Base-by-base conservation (phyloP, 92 coral and sea anemone species). In the Phenganax stokvisi region DNA sequence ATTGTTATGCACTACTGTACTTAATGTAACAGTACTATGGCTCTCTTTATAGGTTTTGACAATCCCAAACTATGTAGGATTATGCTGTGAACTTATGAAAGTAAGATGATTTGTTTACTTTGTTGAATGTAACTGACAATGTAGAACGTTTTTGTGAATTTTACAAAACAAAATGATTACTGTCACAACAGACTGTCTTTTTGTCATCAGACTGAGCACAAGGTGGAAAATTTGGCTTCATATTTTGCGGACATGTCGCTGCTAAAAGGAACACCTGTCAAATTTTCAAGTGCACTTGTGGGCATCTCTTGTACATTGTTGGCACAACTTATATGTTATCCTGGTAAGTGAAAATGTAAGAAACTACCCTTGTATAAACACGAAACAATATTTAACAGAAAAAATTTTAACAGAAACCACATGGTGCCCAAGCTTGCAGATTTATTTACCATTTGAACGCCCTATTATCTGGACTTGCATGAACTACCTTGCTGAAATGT, bases 161-260 rank as follows among this genome's bases (percentile, higher is more conserved):
- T 7, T 59, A 13, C n/a, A 30, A 12, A 6, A 2, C 12, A 0
- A 5, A 17, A 62, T 20, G 9, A 17, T 10, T 20, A 20, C 25
- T 77, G 30, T 57, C 25, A 17, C 59, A 11, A 64, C 17, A 6
- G 51, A 9, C 57, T 10, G 15, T n/a, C 80, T 51, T 15, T 55
- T 72, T 77, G 51, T 55, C 73, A 76, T 54, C 83, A 94, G 98
- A 90, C 84, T 61, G 93, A 89, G 63, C 89, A 72, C 15, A 88
- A 89, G 68, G 87, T 90, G 68, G 98, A 92, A 62, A 87, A 93
- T 70, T 74, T 92, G 54, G 94, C 98, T 58, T 89, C 91, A 3
- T 94, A 94, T 72, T 63, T 94, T 63, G 96, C 91, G 25, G 98
- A 94, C 72, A 86, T 94, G 74, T 90, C 97, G 15, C 83, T 94